Percentiles rank a stretch among this genome's conserved stretches.
Conservation (phyloP, 2,888 invertebrate species). For the Pseudococcus jackbeardsleyi region DNA sequence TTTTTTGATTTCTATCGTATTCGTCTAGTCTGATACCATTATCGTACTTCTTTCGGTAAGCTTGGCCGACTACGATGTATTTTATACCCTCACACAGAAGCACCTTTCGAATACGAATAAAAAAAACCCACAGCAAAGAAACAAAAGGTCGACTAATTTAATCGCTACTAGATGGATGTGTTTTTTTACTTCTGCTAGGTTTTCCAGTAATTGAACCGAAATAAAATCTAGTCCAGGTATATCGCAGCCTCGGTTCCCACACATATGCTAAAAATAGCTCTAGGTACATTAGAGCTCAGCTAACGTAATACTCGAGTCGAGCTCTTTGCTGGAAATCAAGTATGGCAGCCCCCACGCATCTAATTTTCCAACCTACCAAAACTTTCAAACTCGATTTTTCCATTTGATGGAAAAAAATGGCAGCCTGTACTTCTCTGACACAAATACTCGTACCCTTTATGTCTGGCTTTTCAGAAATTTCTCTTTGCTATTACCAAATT, state of each 20-base stretch:
- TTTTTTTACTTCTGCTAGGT: not conserved
- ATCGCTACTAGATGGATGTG: conserved; percentile 36
- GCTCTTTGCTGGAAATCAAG: not conserved
- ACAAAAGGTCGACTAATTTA: conserved; percentile 39
- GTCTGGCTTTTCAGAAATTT: too few species aligned
- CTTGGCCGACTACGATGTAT: not conserved
- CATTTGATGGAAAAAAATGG: not conserved
- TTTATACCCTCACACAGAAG: not conserved
- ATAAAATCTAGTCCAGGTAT: not conserved
- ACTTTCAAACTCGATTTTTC: not conserved
- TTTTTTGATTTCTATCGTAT: conserved; percentile 6
- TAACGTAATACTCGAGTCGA: not conserved
- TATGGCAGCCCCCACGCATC: not conserved
- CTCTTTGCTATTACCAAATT: too few species aligned
- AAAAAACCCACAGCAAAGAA: not conserved
- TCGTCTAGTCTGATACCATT: conserved; percentile 31
- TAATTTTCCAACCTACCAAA: not conserved
- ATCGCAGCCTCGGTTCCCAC: not conserved
- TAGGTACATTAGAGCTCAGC: not conserved
- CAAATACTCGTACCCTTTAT: too few species aligned
- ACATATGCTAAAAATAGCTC: not conserved
- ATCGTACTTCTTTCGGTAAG: not conserved
- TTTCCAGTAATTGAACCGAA: conserved; percentile 19
- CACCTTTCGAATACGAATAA: conserved; percentile 21
- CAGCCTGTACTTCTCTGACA: not conserved